These are phyloP conservation scores for Drosophila sechellia DNA, from an alignment of 1,140 invertebrate species.

Conservation along the genomic window DNA sequence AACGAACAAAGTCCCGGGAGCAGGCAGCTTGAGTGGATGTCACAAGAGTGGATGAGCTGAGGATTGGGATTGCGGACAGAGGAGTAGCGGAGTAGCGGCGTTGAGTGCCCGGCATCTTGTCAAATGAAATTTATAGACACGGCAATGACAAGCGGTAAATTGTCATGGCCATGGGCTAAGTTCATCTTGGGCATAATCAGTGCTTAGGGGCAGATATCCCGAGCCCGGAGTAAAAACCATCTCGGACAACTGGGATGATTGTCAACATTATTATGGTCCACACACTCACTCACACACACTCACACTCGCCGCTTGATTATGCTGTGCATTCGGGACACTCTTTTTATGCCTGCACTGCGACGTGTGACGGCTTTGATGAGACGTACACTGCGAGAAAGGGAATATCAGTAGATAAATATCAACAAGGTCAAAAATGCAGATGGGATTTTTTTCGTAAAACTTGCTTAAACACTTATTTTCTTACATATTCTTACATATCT, in stretches of 20 bases:
- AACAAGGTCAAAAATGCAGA: too few species aligned
- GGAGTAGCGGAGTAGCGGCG: neutral
- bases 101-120: constrained; percentile 49
- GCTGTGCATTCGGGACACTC: constrained; percentile 67
- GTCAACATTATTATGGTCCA: constrained; percentile 72
- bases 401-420: too few species aligned
- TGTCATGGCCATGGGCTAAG: constrained; percentile 54
- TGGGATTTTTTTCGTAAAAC: too few species aligned
- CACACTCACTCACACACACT: constrained; percentile 28
- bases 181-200: constrained; percentile 69
- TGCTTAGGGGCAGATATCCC: constrained; percentile 60
- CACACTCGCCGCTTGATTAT: constrained; percentile 68
- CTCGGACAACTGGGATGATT: constrained; percentile 61
- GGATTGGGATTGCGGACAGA: neutral
- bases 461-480: too few species aligned
- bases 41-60: constrained; percentile 19
- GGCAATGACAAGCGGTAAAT: constrained; percentile 72
- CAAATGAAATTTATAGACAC: constrained; percentile 79
- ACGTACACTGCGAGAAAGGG: constrained; percentile 4
- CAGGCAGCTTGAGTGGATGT: constrained; percentile 47
- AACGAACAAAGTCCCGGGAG: constrained; percentile 4
- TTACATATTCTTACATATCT: too few species aligned
- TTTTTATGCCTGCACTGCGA: constrained; percentile 82
- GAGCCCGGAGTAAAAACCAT: constrained; percentile 4
- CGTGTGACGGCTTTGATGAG: constrained; percentile 77